phyloP scores from a whole-genome alignment of 2,113 vertebrate species.

The Corvus cornix region DNA sequence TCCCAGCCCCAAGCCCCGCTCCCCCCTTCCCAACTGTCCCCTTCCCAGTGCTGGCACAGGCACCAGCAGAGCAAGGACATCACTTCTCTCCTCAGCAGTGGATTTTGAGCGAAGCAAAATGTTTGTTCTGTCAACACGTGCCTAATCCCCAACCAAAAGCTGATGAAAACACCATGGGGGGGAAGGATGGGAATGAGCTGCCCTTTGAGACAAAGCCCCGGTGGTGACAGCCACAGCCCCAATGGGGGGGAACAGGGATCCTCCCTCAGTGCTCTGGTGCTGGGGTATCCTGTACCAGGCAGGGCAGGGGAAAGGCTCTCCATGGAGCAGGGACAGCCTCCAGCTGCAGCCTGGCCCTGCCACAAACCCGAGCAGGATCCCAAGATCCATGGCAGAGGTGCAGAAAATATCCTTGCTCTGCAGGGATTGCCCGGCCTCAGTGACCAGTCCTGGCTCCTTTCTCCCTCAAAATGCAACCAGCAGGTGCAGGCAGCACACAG shows the following conservation, averaged over 20 bases:
- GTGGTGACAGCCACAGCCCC: not conserved
- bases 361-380: not conserved
- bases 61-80: not conserved
- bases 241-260: not conserved
- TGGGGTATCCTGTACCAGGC: not conserved
- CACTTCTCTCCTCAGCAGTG: not conserved
- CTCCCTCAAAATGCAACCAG: not conserved
- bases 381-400: accelerated
- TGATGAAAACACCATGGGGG: slow-evolving; percentile 17
- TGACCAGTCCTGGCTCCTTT: not conserved
- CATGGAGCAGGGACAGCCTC: not conserved
- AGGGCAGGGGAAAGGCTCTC: not conserved
- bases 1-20: not conserved
- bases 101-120: slow-evolving; percentile 47
- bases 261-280: not conserved
- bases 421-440: accelerated
- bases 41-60: not conserved
- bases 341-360: not conserved
- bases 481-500: accelerated
- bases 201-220: slow-evolving; percentile 51
- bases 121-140: slow-evolving; percentile 70
- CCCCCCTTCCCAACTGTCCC: not conserved
- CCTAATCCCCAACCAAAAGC: slow-evolving; percentile 64
- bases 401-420: not conserved
- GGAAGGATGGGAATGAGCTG: slow-evolving; percentile 62